A percentile compares a stretch with the other conserved stretches of the same genome.
Conservation (phyloP, 2,113 vertebrate species). For the Pan troglodytes region NHGRI_mPanTro3-v2.1_pri NC_072413.2:32448001-32448500, state of each 20-base stretch:
- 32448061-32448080: background rate
- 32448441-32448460: constrained; percentile 27
- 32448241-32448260: background rate
- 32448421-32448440: constrained; percentile 14
- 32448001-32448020: constrained; percentile 15
- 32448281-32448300: background rate
- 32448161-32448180: background rate
- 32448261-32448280: constrained; percentile 19
- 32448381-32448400: constrained; percentile 39
- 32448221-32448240: background rate
- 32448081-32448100: background rate
- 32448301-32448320: background rate
- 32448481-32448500: constrained; percentile 48
- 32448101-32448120: background rate
- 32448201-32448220: background rate
- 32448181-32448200: background rate
- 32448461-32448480: background rate
- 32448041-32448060: constrained; percentile 22
- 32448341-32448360: background rate
- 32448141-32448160: background rate
- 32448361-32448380: background rate
- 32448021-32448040: background rate
- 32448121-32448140: background rate
- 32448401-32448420: constrained; percentile 23
- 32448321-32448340: background rate